Evolutionary conservation across 1,140 invertebrate genomes (phyloP), one percentile per base, ranked within the genome.

Genomic region (Bombus cullumanus): DNA sequence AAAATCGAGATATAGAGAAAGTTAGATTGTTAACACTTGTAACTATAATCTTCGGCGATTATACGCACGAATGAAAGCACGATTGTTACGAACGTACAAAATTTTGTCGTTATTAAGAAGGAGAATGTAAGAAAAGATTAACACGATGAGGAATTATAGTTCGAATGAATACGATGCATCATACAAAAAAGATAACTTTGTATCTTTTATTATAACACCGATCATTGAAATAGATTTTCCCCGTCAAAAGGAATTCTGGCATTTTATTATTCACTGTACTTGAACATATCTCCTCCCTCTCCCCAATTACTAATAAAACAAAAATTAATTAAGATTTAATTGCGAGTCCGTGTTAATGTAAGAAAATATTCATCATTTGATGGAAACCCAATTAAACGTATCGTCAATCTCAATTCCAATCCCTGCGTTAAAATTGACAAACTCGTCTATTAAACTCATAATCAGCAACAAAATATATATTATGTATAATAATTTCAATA

Each of bases 181-280:
- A 62, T 85, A 81, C 78, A 62, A 80, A 85, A 75, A 81, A 81
- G 84, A 57, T 85, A 81, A 85, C 78, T 85, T 85, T 85, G 84
- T 85, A 85, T 85, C 84, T 81, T 85, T 85, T 85, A 85, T 85
- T 85, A 85, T 85, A 80, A 85, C 62, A 85, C 59, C 71, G 79
- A 81, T 68, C 71, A 74, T 74, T 85, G 78, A 85, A 85, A 81
- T 85, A 85, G 79, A 85, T 73, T 81, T 81, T 10, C 47, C 79
- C 84, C 62, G 71, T 81, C 78, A 57, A 85, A 85, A 53, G 22
- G 43, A 68, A 31, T 34, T 28, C 1, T 53, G 37, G 69, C 8
- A 25, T 72, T 72, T 77, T 79, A 15, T 71, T 62, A 62, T 80
- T 43, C 10, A n/a, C 47, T 41, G 0, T 39, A 53, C 18, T 25